Conservation (phyloP, 2,113 vertebrate species). For the Tychaedon coryphoeus region DNA sequence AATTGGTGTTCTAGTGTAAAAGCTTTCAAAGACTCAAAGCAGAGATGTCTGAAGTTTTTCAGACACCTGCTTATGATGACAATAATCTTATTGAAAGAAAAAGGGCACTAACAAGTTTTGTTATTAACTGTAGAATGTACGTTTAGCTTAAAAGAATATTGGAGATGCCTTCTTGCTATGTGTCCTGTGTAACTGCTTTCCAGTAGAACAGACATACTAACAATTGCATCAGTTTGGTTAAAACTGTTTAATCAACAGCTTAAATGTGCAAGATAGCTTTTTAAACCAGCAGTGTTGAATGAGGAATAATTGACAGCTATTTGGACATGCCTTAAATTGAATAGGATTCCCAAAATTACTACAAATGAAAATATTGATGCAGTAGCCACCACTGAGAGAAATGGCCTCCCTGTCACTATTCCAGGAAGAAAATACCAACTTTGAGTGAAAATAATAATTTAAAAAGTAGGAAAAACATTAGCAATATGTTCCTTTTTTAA, state of each 20-base stretch:
- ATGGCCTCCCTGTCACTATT: background rate
- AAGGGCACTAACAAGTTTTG: background rate
- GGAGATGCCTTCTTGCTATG: background rate
- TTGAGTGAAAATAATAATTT: background rate
- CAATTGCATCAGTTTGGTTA: background rate
- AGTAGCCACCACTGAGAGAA: background rate
- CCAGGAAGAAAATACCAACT: background rate
- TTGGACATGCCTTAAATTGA: background rate
- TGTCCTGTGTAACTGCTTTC: background rate
- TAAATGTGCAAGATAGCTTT: background rate
- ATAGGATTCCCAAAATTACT: background rate
- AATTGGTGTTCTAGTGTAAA: background rate
- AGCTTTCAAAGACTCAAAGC: background rate
- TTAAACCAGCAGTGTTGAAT: background rate
- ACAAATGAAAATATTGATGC: background rate
- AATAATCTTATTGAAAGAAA: background rate
- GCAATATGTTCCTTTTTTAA: background rate
- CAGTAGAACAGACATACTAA: background rate
- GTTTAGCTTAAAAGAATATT: background rate
- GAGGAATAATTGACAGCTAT: background rate
- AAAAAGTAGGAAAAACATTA: background rate
- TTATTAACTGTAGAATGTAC: background rate
- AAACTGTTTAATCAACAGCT: background rate
- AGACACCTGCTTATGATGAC: background rate
- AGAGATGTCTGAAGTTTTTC: background rate